Percentiles rank a stretch among this genome's conserved stretches.
Conservation (phyloP, 2,113 vertebrate species). For the Piliocolobus tephrosceles region DNA sequence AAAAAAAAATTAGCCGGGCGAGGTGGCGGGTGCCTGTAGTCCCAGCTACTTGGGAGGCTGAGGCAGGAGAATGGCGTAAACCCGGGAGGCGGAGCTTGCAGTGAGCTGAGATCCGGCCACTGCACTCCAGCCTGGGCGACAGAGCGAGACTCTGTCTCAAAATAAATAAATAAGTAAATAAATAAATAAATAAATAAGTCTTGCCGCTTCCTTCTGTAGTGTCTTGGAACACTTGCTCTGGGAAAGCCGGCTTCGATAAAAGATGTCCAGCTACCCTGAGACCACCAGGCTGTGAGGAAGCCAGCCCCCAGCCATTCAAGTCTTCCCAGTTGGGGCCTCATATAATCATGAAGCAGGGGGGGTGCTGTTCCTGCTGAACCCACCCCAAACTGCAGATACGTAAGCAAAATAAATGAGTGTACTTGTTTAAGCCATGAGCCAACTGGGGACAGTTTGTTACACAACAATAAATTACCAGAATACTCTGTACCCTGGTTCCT, state of each 20-base stretch:
- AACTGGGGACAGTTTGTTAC: background rate
- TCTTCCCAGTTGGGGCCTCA: background rate
- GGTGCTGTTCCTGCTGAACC: background rate
- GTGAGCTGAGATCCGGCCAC: too few relatives aligned
- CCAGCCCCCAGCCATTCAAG: background rate
- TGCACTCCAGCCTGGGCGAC: too few relatives aligned
- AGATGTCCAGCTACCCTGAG: background rate
- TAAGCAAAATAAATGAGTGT: background rate
- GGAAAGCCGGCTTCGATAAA: background rate
- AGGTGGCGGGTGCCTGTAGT: too few relatives aligned
- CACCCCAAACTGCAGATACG: background rate
- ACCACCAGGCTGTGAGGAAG: background rate
- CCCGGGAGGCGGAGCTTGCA: too few relatives aligned
- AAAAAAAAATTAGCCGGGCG: too few relatives aligned
- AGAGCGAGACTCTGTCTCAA: too few relatives aligned
- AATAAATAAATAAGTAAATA: too few relatives aligned
- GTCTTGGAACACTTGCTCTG: background rate
- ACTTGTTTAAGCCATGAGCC: background rate
- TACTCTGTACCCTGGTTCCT: background rate
- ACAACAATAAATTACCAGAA: background rate
- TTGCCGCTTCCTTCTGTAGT: background rate
- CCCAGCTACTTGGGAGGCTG: too few relatives aligned
- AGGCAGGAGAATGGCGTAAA: too few relatives aligned
- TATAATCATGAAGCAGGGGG: background rate
- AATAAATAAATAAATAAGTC: background rate